These are phyloP conservation scores for Acleris sparsana DNA, from an alignment of 2,888 invertebrate genomes.

Conservation along the genomic window DNA sequence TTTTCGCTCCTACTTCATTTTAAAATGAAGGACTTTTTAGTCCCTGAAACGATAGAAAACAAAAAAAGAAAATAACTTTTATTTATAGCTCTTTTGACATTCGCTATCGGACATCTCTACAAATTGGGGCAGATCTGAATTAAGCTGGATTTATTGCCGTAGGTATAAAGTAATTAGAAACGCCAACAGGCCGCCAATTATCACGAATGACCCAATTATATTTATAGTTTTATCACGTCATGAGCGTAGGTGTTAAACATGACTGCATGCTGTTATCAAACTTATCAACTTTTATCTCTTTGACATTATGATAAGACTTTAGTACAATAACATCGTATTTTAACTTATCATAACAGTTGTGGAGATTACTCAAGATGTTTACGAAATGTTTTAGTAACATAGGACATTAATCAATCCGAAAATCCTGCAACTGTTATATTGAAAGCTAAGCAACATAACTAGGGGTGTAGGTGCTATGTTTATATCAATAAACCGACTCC, in stretches of 20 bases:
- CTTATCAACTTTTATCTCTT: constrained; percentile 23
- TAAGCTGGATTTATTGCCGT: constrained; percentile 1
- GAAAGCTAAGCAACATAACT: too few relatives aligned
- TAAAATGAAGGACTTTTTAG: too few relatives aligned
- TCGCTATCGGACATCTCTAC: background rate
- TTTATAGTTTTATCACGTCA: constrained; percentile 26
- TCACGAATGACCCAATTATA: constrained; percentile 32
- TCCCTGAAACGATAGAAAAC: too few relatives aligned
- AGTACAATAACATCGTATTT: constrained; percentile 29
- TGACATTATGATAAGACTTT: constrained; percentile 15
- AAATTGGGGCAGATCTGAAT: constrained; percentile 1
- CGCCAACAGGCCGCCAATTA: constrained; percentile 8
- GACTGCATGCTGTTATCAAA: constrained; percentile 15
- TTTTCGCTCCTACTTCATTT: too few relatives aligned
- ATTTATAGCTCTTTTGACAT: too few relatives aligned
- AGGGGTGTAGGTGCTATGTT: too few relatives aligned
- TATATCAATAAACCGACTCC: too few relatives aligned
- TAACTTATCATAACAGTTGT: constrained; percentile 2
- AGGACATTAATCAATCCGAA: too few relatives aligned
- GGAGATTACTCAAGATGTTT: background rate
- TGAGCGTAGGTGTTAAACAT: constrained; percentile 29
- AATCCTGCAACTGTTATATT: too few relatives aligned
- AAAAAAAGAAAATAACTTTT: too few relatives aligned
- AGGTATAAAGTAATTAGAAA: constrained; percentile 19
- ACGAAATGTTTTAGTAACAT: background rate